phyloP scores from a whole-genome alignment of 2,888 invertebrate genomes.

The Acanthococcus lagerstroemiae region DNA sequence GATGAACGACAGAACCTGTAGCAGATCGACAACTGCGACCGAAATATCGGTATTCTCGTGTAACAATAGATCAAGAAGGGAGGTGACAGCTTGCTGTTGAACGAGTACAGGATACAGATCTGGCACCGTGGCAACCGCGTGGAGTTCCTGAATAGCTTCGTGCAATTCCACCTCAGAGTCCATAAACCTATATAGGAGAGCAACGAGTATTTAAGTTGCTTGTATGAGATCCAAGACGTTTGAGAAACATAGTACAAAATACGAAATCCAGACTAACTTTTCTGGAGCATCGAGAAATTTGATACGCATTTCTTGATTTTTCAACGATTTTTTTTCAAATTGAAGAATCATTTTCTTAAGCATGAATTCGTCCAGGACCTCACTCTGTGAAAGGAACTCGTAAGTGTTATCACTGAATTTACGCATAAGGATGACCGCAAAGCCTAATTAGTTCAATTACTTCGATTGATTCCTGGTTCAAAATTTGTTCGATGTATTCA shows the following conservation, averaged over 20 bases:
- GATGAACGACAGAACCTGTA: slow-evolving; percentile 48
- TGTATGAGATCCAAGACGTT: too few relatives aligned
- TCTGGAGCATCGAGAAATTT: slow-evolving; percentile 95
- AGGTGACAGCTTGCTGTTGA: slow-evolving; percentile 77
- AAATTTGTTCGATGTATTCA: neutral
- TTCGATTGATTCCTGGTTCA: slow-evolving; percentile 35
- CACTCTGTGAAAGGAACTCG: too few relatives aligned
- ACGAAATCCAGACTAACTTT: slow-evolving; percentile 57
- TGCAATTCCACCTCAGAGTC: slow-evolving; percentile 91
- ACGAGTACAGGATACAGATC: slow-evolving; percentile 87
- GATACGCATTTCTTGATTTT: slow-evolving; percentile 95
- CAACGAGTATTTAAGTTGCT: neutral
- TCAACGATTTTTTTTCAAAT: slow-evolving; percentile 87
- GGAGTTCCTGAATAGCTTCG: slow-evolving; percentile 77
- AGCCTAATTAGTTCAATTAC: neutral
- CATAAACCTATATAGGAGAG: slow-evolving; percentile 59
- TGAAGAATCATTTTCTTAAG: slow-evolving; percentile 80
- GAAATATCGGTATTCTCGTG: slow-evolving; percentile 95
- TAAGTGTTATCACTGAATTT: too few relatives aligned
- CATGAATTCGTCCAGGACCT: slow-evolving; percentile 74
- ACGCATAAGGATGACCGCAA: too few relatives aligned
- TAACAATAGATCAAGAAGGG: slow-evolving; percentile 79
- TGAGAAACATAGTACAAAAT: neutral
- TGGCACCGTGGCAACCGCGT: slow-evolving; percentile 88
- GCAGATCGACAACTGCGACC: slow-evolving; percentile 60